A percentile compares a stretch with the other conserved stretches of the same genome.
Evolutionary conservation across 2,113 vertebrate species (phyloP).

Genomic region (Aepyceros melampus): DNA sequence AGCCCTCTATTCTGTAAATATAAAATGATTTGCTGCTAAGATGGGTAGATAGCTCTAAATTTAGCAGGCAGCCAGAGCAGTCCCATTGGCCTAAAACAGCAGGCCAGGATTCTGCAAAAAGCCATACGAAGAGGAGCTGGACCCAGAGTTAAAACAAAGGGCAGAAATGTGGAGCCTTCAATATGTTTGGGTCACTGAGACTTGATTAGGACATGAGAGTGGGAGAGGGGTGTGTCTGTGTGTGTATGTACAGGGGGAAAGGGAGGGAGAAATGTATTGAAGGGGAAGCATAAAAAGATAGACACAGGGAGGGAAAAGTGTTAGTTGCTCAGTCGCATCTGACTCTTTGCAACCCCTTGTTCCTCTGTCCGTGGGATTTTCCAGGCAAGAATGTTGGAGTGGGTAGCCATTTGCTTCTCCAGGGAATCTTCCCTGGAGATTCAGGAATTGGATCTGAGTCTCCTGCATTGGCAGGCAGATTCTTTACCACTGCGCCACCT

Average conservation of each 20-base stretch:
- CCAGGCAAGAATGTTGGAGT: not conserved
- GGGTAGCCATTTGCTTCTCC: not conserved
- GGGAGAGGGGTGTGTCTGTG: not conserved
- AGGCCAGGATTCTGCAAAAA: not conserved
- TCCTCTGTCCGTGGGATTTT: not conserved
- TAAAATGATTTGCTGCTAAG: not conserved
- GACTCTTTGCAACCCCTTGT: not conserved
- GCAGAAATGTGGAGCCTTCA: not conserved
- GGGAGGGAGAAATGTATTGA: not conserved
- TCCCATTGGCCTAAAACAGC: not conserved
- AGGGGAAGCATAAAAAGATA: not conserved
- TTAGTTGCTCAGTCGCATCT: not conserved
- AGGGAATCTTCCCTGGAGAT: not conserved
- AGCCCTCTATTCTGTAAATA: not conserved
- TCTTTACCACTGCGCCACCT: not conserved
- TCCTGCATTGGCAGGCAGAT: not conserved
- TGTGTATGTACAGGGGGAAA: no score
- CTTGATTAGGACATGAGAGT: not conserved
- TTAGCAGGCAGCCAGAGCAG: not conserved
- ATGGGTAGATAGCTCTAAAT: not conserved
- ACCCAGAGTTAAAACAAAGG: not conserved
- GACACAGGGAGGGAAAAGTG: not conserved
- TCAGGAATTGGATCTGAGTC: not conserved
- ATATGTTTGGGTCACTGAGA: not conserved
- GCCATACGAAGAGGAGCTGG: not conserved